Conservation (phyloP, 1,140 invertebrate species). For the Matsumurasca onukii region DNA sequence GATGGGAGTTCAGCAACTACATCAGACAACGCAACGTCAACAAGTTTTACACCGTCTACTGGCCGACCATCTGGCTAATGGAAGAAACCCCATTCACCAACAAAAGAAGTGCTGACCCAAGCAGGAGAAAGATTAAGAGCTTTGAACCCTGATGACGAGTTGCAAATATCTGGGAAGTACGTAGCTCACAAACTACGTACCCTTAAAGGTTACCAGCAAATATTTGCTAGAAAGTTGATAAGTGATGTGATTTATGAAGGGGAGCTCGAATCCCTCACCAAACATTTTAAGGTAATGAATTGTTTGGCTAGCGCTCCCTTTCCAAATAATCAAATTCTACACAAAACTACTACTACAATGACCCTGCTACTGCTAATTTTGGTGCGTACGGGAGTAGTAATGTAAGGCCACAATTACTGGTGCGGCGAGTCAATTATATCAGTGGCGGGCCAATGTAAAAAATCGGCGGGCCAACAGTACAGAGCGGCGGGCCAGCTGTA, state of each 20-base stretch:
- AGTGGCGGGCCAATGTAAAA: too few species aligned
- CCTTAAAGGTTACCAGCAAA: neutral
- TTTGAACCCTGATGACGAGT: neutral
- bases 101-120: neutral
- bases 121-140: slow-evolving; percentile 1
- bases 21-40: neutral
- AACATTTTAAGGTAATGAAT: too few species aligned
- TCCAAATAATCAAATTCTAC: neutral
- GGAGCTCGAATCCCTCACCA: neutral
- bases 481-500: too few species aligned
- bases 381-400: too few species aligned
- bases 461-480: too few species aligned
- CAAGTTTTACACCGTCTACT: neutral
- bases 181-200: slow-evolving; percentile 1
- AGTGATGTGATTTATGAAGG: neutral
- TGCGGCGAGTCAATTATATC: too few species aligned
- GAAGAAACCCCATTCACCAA: neutral
- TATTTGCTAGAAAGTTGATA: slow-evolving; percentile 2
- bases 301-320: neutral
- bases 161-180: neutral
- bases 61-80: neutral
- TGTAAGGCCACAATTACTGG: too few species aligned
- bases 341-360: slow-evolving; percentile 2
- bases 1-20: slow-evolving; percentile 5
- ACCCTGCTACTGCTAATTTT: neutral